Conservation (phyloP, 2,113 vertebrate genomes). For the Mustelus asterias region DNA sequence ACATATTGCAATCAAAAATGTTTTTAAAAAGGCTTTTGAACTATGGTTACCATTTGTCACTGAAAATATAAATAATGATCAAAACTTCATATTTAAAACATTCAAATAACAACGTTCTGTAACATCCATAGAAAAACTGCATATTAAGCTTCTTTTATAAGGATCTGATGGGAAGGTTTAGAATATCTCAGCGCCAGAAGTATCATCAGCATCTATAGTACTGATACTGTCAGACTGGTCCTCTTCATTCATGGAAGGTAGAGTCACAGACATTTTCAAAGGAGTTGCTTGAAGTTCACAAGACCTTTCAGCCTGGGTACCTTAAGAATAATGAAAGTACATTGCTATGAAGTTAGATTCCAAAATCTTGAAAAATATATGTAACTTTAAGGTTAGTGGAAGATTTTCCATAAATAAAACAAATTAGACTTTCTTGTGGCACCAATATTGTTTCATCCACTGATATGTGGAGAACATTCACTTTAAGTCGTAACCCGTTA, state of each 20-base stretch:
- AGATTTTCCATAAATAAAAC: background rate
- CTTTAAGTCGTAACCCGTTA: background rate
- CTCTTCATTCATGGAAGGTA: conserved; percentile 48
- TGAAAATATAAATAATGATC: background rate
- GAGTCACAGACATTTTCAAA: conserved; percentile 49
- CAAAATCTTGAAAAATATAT: background rate
- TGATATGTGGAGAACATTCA: background rate
- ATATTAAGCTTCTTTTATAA: background rate
- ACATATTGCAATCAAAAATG: background rate
- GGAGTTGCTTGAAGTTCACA: conserved; percentile 38
- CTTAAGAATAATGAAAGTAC: conserved; percentile 49
- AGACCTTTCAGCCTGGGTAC: conserved; percentile 39
- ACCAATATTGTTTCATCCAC: background rate
- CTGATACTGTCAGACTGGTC: conserved; percentile 47
- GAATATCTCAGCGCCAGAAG: conserved; percentile 62
- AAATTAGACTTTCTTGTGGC: background rate
- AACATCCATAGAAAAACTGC: background rate
- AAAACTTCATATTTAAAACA: background rate
- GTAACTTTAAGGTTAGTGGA: background rate
- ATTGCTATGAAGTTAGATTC: background rate
- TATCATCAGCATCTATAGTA: conserved; percentile 48
- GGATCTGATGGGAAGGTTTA: conserved; percentile 45
- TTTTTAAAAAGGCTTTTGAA: background rate
- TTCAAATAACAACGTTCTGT: background rate
- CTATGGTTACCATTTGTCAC: background rate